Evolutionary conservation across 2,113 vertebrate species (phyloP).

Genomic region (Semnopithecus entellus): DNA sequence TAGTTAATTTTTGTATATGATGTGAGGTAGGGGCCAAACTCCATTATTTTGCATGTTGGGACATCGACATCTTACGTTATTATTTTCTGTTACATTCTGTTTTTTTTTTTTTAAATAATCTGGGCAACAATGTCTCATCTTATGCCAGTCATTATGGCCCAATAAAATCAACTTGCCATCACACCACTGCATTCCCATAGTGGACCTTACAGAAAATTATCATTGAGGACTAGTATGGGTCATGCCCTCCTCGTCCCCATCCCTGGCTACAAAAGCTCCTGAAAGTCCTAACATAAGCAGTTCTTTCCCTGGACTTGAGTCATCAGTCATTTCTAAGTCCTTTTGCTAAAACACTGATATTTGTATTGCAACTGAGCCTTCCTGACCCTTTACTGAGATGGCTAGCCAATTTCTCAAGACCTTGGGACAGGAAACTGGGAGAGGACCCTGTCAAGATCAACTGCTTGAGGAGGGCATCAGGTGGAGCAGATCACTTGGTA

Average conservation of each 20-base stretch:
- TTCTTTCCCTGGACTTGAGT: background rate
- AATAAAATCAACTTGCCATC: background rate
- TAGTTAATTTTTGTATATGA: background rate
- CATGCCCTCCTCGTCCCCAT: rapidly evolving
- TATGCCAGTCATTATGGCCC: background rate
- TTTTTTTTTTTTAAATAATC: background rate
- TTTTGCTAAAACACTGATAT: background rate
- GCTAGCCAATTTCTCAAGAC: background rate
- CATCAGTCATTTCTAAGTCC: background rate
- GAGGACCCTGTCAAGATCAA: rapidly evolving
- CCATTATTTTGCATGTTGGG: background rate
- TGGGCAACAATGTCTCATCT: background rate
- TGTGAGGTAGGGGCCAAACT: background rate
- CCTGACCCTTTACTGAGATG: background rate
- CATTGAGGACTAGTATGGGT: background rate
- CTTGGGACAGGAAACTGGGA: background rate
- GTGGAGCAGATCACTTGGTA: background rate
- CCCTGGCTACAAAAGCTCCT: background rate
- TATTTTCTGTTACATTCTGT: background rate
- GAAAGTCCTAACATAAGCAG: background rate
- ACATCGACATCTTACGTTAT: background rate
- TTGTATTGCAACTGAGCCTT: background rate
- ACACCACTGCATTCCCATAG: rapidly evolving
- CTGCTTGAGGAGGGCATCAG: background rate
- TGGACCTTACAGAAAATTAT: background rate